Conservation (phyloP, 2,797 vertebrate species). For the Girardinus metallicus region DNA sequence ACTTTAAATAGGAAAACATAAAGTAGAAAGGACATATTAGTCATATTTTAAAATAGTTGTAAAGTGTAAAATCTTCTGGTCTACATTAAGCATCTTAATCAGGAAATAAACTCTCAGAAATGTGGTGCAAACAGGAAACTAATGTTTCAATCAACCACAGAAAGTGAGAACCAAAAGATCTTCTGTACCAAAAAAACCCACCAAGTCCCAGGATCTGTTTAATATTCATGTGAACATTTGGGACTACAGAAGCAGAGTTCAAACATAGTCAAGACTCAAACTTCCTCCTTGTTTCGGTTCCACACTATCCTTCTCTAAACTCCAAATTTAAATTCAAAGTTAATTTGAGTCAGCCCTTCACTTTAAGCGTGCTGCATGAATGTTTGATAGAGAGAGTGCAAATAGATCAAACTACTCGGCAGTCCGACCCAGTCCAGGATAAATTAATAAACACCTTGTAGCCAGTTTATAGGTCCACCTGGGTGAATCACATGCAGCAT, state of each 20-base stretch:
- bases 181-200: background rate
- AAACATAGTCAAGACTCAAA: constrained; percentile 10
- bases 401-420: constrained; percentile 31
- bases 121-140: background rate
- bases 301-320: constrained; percentile 4
- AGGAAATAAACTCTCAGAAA: constrained; percentile 7
- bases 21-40: background rate
- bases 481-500: background rate
- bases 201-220: constrained; percentile 7
- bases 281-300: constrained; percentile 7
- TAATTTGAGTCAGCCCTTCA: constrained; percentile 14
- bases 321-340: constrained; percentile 19
- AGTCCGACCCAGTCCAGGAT: constrained; percentile 18
- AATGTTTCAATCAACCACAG: background rate
- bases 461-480: constrained; percentile 15
- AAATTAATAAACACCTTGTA: constrained; percentile 26
- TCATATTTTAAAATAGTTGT: background rate
- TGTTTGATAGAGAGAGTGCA: constrained; percentile 29
- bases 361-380: constrained; percentile 22
- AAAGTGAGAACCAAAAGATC: background rate
- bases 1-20: background rate
- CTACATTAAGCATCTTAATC: constrained; percentile 3
- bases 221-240: constrained; percentile 18
- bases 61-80: constrained; percentile 11
- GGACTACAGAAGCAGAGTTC: background rate